Evolutionary conservation across 2,113 vertebrate species (phyloP).

Genomic region (Xiphias gladius): DNA sequence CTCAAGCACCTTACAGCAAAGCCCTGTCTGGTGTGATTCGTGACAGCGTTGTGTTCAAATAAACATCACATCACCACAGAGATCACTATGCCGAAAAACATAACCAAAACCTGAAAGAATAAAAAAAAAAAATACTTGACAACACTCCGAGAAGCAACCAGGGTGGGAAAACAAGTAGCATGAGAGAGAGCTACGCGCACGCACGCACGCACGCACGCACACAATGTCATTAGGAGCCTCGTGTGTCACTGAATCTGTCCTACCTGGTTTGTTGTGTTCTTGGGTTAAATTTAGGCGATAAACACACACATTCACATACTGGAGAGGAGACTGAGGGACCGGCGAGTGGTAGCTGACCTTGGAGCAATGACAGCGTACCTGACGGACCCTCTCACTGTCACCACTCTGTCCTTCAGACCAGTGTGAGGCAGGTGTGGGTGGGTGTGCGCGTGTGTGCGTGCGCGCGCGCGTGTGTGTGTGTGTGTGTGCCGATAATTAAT

Average conservation of each 20-base stretch:
- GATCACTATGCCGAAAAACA: not conserved
- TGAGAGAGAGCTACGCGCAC: not conserved
- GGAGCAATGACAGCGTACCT: conserved; percentile 76
- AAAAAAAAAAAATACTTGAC: not conserved
- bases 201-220: conserved; percentile 10
- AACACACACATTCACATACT: conserved; percentile 72
- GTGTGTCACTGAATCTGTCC: conserved; percentile 34
- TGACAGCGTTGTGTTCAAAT: conserved; percentile 46
- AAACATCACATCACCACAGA: conserved; percentile 26
- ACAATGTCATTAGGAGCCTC: conserved; percentile 40
- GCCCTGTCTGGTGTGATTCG: conserved; percentile 9
- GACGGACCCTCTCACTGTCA: conserved; percentile 69
- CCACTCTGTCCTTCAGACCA: conserved; percentile 70
- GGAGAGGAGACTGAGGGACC: conserved; percentile 62
- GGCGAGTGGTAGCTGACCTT: conserved; percentile 68
- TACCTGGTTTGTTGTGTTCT: conserved; percentile 49
- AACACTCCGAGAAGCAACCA: not conserved
- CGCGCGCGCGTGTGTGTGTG: conserved; percentile 23
- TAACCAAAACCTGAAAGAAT: not conserved
- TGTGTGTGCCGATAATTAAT: conserved; percentile 46
- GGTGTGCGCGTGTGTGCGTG: not conserved
- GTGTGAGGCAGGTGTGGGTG: conserved; percentile 37
- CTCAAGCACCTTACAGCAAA: conserved; percentile 65
- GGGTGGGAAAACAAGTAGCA: not conserved
- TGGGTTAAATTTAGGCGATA: conserved; percentile 73